phyloP scores from a whole-genome alignment of 2,797 vertebrate species.

The Semaprochilodus insignis region DNA sequence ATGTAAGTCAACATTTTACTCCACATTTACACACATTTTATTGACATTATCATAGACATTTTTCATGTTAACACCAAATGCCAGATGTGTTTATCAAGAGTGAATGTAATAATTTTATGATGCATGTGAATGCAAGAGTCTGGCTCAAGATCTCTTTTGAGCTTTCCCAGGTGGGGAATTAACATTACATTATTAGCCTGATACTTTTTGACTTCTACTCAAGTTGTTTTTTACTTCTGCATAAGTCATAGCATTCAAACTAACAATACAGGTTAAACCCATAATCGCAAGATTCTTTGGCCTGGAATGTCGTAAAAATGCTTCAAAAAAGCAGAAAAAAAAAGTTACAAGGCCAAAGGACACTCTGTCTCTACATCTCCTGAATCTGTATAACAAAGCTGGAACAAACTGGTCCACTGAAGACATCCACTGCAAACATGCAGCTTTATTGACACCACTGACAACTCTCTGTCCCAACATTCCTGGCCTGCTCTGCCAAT shows the following conservation, averaged over 20 bases:
- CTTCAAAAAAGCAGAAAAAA: background rate
- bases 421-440: background rate
- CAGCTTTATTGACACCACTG: too few species aligned
- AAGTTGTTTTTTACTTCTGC: background rate
- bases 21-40: too few species aligned
- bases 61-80: too few species aligned
- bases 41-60: too few species aligned
- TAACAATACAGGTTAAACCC: background rate
- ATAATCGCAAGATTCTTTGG: background rate
- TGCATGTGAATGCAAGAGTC: too few species aligned
- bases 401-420: background rate
- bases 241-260: background rate
- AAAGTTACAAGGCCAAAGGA: background rate
- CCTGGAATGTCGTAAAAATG: background rate
- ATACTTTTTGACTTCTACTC: background rate
- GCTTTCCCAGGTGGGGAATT: too few species aligned
- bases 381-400: background rate
- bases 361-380: background rate
- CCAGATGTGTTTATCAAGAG: too few species aligned
- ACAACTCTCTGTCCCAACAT: too few species aligned
- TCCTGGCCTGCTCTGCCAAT: too few species aligned
- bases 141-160: too few species aligned
- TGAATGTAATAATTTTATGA: too few species aligned
- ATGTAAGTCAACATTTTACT: too few species aligned
- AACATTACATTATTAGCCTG: background rate